Base-by-base conservation (phyloP, 1,140 invertebrate species). In the Nymphalis io region DNA sequence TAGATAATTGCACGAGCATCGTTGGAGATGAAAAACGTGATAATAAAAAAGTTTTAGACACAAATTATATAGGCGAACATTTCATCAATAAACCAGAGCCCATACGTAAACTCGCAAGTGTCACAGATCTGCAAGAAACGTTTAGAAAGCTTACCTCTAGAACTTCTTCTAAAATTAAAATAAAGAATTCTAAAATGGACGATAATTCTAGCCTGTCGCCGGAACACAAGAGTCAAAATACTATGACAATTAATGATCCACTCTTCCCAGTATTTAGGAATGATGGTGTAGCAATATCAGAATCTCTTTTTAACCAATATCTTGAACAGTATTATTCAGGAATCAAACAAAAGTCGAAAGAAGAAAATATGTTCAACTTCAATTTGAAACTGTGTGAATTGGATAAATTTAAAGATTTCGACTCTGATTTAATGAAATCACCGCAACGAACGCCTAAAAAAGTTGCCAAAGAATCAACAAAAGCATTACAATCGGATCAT, bases 161-260 rank as follows among this genome's bases (percentile, higher is more conserved):
- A 59, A 79, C 89, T 2, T 84, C 90, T 2, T 85, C 92, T 4
- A 92, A 91, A 64, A 81, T 90, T 64, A 85, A 91, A 67, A 77
- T 91, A 72, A 92, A 84, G 70, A 85, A 87, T 60, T 84, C 90
- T 13, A 93, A 92, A 76, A 84, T 65, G 1, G 87, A 85, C 66
- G 90, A 92, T 55, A 8, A 2, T n/a, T 70, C 76, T 8, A 84
- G 87, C 3, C 77, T 78, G 2, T 83, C 87, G 8, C 86, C 90
- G 8, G 88, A 92, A 70, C 74, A 84, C 5, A 89, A 91, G 62
- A 83, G 79, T 11, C 84, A 82, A 55, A 82, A 82, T 55, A 95
- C 92, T 15, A 93, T 94, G 64, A 96, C 96, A 1, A 96, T 97
- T 60, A 93, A 94, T 33, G 96, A 97, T 92, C 96, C 96, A 18